Evolutionary conservation across 2,888 invertebrate species (phyloP).

Genomic region (Cataglyphis livida): DNA sequence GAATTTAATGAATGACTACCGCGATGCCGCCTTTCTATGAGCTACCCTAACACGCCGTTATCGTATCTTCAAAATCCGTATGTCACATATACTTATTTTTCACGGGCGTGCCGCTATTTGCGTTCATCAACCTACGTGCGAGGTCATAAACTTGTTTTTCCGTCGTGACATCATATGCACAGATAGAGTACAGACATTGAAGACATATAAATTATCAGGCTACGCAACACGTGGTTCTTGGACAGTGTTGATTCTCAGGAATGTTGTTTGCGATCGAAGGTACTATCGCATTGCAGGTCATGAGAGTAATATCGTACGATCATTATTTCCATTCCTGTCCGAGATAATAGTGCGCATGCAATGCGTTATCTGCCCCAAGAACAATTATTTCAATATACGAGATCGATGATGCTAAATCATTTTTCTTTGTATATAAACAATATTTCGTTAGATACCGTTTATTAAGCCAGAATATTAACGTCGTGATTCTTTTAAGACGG

Average conservation of each 20-base stretch:
- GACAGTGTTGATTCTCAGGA: conserved; percentile 64
- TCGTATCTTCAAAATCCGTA: conserved; percentile 29
- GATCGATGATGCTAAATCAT: conserved; percentile 54
- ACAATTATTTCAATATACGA: conserved; percentile 64
- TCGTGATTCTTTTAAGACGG: conserved; percentile 10
- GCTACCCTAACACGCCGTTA: conserved; percentile 13
- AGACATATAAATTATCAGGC: conserved; percentile 47
- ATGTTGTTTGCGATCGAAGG: conserved; percentile 68
- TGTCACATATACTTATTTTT: conserved; percentile 19
- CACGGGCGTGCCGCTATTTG: background rate
- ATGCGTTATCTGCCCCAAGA: conserved; percentile 61
- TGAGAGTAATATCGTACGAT: conserved; percentile 67
- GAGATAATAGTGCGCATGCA: conserved; percentile 61
- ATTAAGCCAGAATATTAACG: background rate
- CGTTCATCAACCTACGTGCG: conserved; percentile 18
- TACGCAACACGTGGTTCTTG: conserved; percentile 35
- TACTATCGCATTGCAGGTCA: conserved; percentile 65
- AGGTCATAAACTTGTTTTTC: conserved; percentile 30
- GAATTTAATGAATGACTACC: conserved; percentile 52
- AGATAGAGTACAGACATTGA: conserved; percentile 7
- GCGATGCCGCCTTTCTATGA: conserved; percentile 44
- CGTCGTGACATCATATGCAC: background rate
- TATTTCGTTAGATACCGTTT: background rate
- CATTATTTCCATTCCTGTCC: conserved; percentile 76
- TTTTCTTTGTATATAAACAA: background rate